Conservation (phyloP, 1,140 invertebrate genomes). For the Bursaphelenchus mucronatus region DNA sequence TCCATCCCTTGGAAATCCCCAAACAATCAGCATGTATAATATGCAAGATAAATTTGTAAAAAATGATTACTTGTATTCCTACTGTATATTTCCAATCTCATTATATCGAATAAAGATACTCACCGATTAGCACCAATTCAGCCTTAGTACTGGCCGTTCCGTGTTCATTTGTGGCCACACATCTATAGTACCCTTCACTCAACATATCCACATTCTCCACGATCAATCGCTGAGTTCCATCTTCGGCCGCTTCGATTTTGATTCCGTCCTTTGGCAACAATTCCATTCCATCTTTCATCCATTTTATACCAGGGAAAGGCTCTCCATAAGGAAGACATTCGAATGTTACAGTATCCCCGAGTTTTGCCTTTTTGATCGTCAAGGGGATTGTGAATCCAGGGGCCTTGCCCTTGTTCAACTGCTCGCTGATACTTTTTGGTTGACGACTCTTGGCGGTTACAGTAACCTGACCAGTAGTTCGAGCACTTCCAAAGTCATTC, state of each 20-base stretch:
- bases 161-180: conserved; percentile 59
- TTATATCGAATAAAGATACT: conserved; percentile 12
- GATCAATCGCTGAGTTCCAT: conserved; percentile 55
- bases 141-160: conserved; percentile 59
- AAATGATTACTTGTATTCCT: no score
- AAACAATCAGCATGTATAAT: no score
- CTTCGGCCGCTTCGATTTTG: conserved; percentile 48
- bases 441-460: not conserved
- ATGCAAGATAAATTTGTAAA: no score
- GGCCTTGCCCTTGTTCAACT: conserved; percentile 23
- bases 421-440: not conserved
- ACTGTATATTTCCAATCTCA: not conserved
- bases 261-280: conserved; percentile 43
- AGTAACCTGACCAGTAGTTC: conserved; percentile 53
- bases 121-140: conserved; percentile 53
- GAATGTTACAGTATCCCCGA: conserved; percentile 57
- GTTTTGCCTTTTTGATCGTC: conserved; percentile 46
- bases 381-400: conserved; percentile 59
- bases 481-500: conserved; percentile 51
- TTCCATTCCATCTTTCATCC: conserved; percentile 59
- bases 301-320: conserved; percentile 56
- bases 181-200: conserved; percentile 51
- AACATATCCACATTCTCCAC: conserved; percentile 52
- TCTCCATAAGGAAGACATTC: conserved; percentile 60
- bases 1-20: no score